phyloP scores from a whole-genome alignment of 2,888 invertebrate species.

The Molanna angustata region DNA sequence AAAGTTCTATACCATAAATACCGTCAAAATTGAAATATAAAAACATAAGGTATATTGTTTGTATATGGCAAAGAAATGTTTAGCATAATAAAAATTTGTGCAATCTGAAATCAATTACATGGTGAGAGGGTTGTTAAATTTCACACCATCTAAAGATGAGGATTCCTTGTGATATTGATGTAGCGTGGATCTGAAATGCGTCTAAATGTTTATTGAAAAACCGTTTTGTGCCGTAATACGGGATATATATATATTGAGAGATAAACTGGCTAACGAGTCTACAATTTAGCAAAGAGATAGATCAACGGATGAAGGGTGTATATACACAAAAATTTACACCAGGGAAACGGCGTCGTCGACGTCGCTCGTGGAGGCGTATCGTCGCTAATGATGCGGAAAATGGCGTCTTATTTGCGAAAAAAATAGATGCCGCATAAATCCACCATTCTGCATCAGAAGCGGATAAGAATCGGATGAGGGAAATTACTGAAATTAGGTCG shows the following conservation, averaged over 20 bases:
- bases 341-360: slow-evolving; percentile 18
- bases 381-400: slow-evolving; percentile 59
- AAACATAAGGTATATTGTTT: too few species aligned
- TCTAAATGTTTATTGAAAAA: not conserved
- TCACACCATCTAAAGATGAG: too few species aligned
- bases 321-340: slow-evolving; percentile 29
- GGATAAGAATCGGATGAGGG: slow-evolving; percentile 16
- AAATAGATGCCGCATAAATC: slow-evolving; percentile 55
- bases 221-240: not conserved
- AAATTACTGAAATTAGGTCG: slow-evolving; percentile 23
- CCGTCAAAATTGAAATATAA: too few species aligned
- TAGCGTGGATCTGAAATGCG: too few species aligned
- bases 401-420: slow-evolving; percentile 56
- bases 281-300: slow-evolving; percentile 32
- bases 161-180: too few species aligned
- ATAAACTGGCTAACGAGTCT: slow-evolving; percentile 33
- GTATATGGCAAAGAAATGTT: too few species aligned
- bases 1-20: too few species aligned
- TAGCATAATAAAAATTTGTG: too few species aligned
- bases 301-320: slow-evolving; percentile 26
- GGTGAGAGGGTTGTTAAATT: too few species aligned
- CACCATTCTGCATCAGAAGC: slow-evolving; percentile 38
- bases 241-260: slow-evolving; percentile 23
- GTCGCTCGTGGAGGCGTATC: slow-evolving; percentile 31
- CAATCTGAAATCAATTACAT: too few species aligned